These are phyloP conservation scores for Zophobas morio DNA, from an alignment of 1,140 invertebrate species.

Conservation along the genomic window DNA sequence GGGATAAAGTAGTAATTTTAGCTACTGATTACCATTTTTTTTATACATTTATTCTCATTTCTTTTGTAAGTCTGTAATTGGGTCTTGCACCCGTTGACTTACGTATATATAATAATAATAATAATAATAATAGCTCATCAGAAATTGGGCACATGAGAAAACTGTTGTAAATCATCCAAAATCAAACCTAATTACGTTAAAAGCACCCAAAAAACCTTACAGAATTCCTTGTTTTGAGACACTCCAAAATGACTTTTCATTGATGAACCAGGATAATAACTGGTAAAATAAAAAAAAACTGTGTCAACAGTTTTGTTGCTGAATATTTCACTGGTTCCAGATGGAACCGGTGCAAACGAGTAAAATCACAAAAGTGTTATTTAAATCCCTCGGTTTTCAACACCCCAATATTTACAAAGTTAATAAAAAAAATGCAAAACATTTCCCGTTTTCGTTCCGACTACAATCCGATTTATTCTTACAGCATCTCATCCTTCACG, in stretches of 20 bases:
- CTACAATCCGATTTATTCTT: slow-evolving; percentile 18
- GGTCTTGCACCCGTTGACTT: no score
- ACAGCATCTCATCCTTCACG: slow-evolving; percentile 18
- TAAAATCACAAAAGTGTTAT: background rate
- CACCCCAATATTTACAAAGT: slow-evolving; percentile 20
- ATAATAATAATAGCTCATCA: no score
- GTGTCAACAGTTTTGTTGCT: slow-evolving; percentile 6
- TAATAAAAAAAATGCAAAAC: slow-evolving; percentile 27
- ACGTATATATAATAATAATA: no score
- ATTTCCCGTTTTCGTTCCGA: slow-evolving; percentile 20
- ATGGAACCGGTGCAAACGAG: slow-evolving; percentile 14
- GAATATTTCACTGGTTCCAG: slow-evolving; percentile 14
- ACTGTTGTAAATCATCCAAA: no score
- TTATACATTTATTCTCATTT: no score
- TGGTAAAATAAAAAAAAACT: slow-evolving; percentile 19
- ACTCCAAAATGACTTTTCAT: slow-evolving; percentile 1
- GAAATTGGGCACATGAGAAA: no score
- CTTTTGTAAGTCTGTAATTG: no score
- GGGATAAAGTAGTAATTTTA: no score
- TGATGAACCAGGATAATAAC: slow-evolving; percentile 3
- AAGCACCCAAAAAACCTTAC: no score
- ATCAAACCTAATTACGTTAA: no score
- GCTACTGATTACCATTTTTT: no score
- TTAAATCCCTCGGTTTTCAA: slow-evolving; percentile 21
- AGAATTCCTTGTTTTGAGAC: background rate